These are phyloP conservation scores for Lepidonotus clava DNA, from an alignment of 2,888 invertebrate species.

Conservation along the genomic window DNA sequence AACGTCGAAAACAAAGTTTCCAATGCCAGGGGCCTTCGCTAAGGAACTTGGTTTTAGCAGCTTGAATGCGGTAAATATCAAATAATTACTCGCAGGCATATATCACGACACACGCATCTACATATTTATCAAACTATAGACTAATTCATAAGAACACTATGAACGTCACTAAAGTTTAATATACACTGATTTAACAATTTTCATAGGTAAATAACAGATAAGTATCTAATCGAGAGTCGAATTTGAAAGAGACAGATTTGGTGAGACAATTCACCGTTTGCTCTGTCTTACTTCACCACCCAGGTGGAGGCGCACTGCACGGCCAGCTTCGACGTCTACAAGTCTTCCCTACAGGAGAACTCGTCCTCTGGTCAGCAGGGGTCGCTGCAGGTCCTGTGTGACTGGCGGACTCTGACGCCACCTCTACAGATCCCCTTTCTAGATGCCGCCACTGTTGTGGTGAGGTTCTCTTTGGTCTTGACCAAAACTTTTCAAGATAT, in stretches of 20 bases:
- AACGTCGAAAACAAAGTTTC: background rate
- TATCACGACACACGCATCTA: no score
- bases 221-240: no score
- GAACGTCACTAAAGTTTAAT: no score
- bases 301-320: conserved; percentile 32
- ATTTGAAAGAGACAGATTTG: no score
- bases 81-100: no score
- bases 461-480: background rate
- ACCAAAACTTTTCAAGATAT: no score
- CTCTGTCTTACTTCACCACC: no score
- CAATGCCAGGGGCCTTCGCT: background rate
- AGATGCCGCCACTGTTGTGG: conserved; percentile 48
- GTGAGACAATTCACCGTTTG: no score
- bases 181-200: no score
- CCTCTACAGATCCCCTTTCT: conserved; percentile 36
- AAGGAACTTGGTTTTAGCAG: background rate
- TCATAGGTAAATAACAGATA: no score
- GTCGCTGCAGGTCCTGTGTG: conserved; percentile 17
- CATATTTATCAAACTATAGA: no score
- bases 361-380: background rate
- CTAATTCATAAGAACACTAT: no score
- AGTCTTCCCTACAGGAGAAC: background rate
- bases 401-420: conserved; percentile 20
- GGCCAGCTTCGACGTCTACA: conserved; percentile 8
- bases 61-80: background rate